Evolutionary conservation across 1,140 invertebrate species (phyloP).

Genomic region (Stegodyphus dumicola): DNA sequence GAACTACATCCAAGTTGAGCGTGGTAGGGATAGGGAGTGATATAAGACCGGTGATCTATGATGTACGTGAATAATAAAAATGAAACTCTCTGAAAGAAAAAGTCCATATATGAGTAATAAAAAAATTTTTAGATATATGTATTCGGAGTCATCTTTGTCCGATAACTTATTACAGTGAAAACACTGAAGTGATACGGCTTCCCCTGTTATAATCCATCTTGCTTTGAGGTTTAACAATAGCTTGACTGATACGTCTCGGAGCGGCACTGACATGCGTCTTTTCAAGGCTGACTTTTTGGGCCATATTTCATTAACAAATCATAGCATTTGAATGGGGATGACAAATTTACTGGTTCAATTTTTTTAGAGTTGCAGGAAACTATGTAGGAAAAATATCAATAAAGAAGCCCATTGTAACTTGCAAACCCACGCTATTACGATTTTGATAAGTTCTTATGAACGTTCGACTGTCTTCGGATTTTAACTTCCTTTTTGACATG

Average conservation of each 20-base stretch:
- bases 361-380: background rate
- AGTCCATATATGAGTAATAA: slow-evolving; percentile 24
- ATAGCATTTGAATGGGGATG: slow-evolving; percentile 60
- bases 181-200: slow-evolving; percentile 46
- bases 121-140: slow-evolving; percentile 31
- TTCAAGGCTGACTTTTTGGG: slow-evolving; percentile 41
- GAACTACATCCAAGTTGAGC: background rate
- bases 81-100: slow-evolving; percentile 26
- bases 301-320: slow-evolving; percentile 62
- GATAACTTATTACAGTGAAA: slow-evolving; percentile 60
- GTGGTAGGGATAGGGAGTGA: background rate
- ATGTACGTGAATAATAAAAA: slow-evolving; percentile 55
- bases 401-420: background rate
- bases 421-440: slow-evolving; percentile 39
- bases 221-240: slow-evolving; percentile 55
- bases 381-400: background rate
- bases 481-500: slow-evolving; percentile 41
- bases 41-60: slow-evolving; percentile 35
- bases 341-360: slow-evolving; percentile 55
- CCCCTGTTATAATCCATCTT: slow-evolving; percentile 43
- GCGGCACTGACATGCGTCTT: slow-evolving; percentile 39
- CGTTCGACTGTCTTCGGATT: slow-evolving; percentile 49
- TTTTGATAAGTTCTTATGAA: slow-evolving; percentile 45
- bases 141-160: slow-evolving; percentile 55
- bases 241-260: slow-evolving; percentile 42